These are phyloP conservation scores for Apodemus agrarius DNA, from an alignment of 2,797 vertebrate species.

Conservation along the genomic window DNA sequence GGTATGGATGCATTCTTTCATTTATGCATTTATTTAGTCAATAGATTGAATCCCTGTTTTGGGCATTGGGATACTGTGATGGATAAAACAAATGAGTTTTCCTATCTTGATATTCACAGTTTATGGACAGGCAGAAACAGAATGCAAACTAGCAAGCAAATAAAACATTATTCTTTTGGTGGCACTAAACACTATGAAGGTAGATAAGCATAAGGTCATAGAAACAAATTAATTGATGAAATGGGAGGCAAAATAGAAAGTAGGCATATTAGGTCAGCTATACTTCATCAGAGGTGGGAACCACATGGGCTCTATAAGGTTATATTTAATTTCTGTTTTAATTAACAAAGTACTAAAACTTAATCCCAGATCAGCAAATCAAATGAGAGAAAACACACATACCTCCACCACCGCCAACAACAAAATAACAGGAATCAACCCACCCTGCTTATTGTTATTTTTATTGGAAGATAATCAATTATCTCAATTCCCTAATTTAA, in stretches of 20 bases:
- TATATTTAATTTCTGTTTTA: slow-evolving; percentile 47
- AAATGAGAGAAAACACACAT: not conserved
- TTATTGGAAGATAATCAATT: not conserved
- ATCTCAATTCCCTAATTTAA: not conserved
- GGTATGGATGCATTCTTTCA: slow-evolving; percentile 2
- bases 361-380: not conserved
- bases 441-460: not conserved
- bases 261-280: not conserved
- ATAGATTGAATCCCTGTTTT: not conserved
- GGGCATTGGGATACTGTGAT: not conserved
- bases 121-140: not conserved
- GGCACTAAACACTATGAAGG: slow-evolving; percentile 11
- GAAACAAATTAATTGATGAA: not conserved
- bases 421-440: not conserved
- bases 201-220: not conserved
- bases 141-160: slow-evolving; percentile 42
- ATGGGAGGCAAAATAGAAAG: not conserved
- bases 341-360: slow-evolving; percentile 43
- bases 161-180: slow-evolving; percentile 38
- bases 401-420: not conserved
- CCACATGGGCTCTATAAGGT: not conserved
- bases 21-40: slow-evolving; percentile 44
- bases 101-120: not conserved
- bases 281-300: not conserved
- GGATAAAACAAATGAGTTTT: slow-evolving; percentile 6